These are phyloP conservation scores for Bugula neritina DNA, from an alignment of 2,888 invertebrate genomes.

Conservation along the genomic window DNA sequence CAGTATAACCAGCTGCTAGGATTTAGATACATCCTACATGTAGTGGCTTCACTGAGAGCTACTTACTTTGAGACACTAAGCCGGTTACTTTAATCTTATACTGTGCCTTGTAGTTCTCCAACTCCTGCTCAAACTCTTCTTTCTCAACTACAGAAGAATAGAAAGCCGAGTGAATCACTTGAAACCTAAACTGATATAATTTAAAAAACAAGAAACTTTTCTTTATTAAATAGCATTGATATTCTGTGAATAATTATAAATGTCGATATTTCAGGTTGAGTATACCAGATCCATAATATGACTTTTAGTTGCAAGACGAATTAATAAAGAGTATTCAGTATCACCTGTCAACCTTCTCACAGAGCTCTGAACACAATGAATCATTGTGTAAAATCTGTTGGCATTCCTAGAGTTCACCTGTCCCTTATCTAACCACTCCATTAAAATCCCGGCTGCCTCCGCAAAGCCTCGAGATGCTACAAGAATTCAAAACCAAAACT, in stretches of 20 bases:
- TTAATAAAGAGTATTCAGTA: too few species aligned
- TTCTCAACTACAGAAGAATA: not conserved
- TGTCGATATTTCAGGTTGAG: too few species aligned
- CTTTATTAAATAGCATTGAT: too few species aligned
- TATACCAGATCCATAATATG: too few species aligned
- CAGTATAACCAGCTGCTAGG: too few species aligned
- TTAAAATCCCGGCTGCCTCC: conserved; percentile 76
- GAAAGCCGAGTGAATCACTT: too few species aligned
- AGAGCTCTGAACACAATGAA: conserved; percentile 83
- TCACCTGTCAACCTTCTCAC: conserved; percentile 62
- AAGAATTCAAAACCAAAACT: too few species aligned
- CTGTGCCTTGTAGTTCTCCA: conserved; percentile 16
- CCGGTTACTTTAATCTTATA: conserved; percentile 22
- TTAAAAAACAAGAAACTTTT: too few species aligned
- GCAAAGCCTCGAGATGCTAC: conserved; percentile 62
- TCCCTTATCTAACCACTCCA: conserved; percentile 87
- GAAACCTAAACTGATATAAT: too few species aligned
- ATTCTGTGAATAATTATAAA: too few species aligned
- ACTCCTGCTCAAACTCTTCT: conserved; percentile 20
- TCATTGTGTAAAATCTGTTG: conserved; percentile 88
- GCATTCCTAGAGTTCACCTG: conserved; percentile 87
- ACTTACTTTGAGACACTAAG: conserved; percentile 2
- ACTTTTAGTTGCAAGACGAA: too few species aligned
- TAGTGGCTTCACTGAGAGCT: not conserved
- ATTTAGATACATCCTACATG: too few species aligned